Evolutionary conservation across 2,113 vertebrate species (phyloP), one percentile per base, ranked within the genome.

Genomic region (Hemibagrus wyckioides): DNA sequence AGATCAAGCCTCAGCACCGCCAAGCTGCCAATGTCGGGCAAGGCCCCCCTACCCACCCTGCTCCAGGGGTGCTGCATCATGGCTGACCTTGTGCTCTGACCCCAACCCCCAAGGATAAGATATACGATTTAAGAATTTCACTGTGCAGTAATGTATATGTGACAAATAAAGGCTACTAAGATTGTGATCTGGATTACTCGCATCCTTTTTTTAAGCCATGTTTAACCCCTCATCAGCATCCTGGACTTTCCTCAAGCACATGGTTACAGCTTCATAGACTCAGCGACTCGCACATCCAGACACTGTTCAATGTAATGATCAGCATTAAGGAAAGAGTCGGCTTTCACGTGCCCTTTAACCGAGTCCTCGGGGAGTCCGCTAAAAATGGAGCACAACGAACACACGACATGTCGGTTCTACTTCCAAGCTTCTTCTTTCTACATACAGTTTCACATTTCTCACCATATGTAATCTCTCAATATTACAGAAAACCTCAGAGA

Each of bases 341-440:
- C 56, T 86, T 88, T 76, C 89, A 33, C 3, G 71, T 83, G 76
- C 59, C 50, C 77, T 84, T 84, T 48, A 82, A 54, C 59, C 48
- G 59, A 54, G n/a, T 33, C 75, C 63, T 48, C 75, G 0, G 73
- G 89, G 84, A 81, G 86, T 75, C 59, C 19, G 61, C 25, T 57
- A 44, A 23, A 67, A 85, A 7, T 5, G 59, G 71, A 25, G 30
- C 39, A 63, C 44, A 48, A 69, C 36, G 50, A 39, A 33, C 15
- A 19, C n/a, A 50, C 28, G 54, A n/a, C 4, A 2, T 1, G 33
- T 2, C 6, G 28, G 9, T 23, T 30, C 50, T 50, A 28, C n/a
- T 54, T 33, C 17, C 15, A 19, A 52, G 15, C 11, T 76, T n/a
- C n/a, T n/a, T n/a, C 41, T 76, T 52, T 30, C 44, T 77, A 21